Conservation (phyloP, 2,888 invertebrate species). For the Eupithecia tripunctaria region DNA sequence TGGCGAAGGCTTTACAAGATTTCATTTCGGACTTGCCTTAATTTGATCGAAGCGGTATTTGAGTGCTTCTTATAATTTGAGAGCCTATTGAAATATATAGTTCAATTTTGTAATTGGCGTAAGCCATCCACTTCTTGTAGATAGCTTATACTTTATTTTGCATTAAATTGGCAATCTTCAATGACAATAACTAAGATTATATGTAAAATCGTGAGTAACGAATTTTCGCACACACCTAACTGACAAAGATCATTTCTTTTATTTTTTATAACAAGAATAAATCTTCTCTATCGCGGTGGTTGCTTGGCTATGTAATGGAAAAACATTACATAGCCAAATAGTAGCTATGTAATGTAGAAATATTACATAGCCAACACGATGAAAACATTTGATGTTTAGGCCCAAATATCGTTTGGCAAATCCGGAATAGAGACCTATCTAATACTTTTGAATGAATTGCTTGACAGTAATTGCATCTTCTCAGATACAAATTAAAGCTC, state of each 20-base stretch:
- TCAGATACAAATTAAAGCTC: no score
- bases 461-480: not conserved
- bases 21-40: slow-evolving; percentile 20
- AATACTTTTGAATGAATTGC: not conserved
- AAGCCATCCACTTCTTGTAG: not conserved
- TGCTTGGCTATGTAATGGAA: no score
- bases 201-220: not conserved
- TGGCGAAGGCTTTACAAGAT: slow-evolving; percentile 24
- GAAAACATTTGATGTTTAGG: no score
- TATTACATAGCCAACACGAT: no score
- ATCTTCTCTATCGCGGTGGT: no score
- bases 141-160: no score
- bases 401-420: not conserved
- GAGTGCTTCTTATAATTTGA: slow-evolving; percentile 23
- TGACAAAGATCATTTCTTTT: no score
- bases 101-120: slow-evolving; percentile 6
- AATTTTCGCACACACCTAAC: not conserved
- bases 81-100: slow-evolving; percentile 10
- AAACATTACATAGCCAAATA: no score
- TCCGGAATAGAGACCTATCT: not conserved
- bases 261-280: no score
- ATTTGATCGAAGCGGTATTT: slow-evolving; percentile 23
- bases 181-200: not conserved
- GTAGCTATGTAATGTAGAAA: no score
- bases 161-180: not conserved